These are phyloP conservation scores for Oriolus oriolus DNA, from an alignment of 2,113 vertebrate species.

Conservation along the genomic window DNA sequence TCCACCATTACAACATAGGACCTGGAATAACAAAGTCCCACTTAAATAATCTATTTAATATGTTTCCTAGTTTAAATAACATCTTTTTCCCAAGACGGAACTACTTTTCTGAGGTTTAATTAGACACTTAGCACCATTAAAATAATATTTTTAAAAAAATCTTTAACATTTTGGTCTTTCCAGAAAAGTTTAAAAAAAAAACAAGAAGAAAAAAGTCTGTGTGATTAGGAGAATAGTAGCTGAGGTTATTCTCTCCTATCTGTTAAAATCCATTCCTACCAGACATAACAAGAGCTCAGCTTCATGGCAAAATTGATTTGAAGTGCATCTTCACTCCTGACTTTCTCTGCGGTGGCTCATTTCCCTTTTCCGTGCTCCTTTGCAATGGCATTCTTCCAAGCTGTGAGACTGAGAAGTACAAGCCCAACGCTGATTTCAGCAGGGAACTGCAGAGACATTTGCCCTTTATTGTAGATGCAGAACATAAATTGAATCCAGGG, in stretches of 20 bases:
- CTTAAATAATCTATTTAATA: background rate
- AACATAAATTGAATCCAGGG: slow-evolving; percentile 29
- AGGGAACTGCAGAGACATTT: slow-evolving; percentile 54
- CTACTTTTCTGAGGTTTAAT: background rate
- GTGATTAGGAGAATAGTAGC: background rate
- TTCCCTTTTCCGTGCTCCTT: slow-evolving; percentile 31
- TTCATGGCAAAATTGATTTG: slow-evolving; percentile 56
- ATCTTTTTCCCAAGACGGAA: background rate
- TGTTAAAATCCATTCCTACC: slow-evolving; percentile 34
- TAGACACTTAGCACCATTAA: background rate
- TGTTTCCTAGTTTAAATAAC: background rate
- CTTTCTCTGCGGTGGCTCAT: slow-evolving; percentile 43
- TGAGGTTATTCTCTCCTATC: slow-evolving; percentile 20
- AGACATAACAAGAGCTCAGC: slow-evolving; percentile 35
- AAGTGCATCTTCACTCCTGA: slow-evolving; percentile 45
- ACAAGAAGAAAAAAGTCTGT: background rate
- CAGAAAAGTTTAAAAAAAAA: background rate
- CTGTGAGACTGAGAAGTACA: slow-evolving; percentile 35
- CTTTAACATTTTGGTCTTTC: background rate
- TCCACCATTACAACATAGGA: background rate
- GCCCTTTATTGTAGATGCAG: slow-evolving; percentile 62
- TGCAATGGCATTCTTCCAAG: slow-evolving; percentile 55
- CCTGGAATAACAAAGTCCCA: background rate
- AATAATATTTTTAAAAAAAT: background rate
- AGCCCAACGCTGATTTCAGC: slow-evolving; percentile 49